Evolutionary conservation across 2,113 vertebrate genomes (phyloP).

Genomic region (Callocephalon fimbriatum): DNA sequence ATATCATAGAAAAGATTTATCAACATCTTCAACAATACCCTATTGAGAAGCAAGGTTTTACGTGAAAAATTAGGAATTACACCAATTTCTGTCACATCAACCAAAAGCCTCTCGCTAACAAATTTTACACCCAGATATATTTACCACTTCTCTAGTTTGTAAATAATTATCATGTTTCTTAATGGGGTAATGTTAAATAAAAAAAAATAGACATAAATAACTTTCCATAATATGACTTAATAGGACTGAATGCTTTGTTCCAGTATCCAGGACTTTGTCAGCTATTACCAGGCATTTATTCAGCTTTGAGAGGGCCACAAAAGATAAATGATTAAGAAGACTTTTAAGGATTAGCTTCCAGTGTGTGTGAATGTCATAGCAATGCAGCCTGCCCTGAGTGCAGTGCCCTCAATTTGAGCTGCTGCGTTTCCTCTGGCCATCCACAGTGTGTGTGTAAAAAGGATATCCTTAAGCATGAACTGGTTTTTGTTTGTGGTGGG

Average conservation of each 20-base stretch:
- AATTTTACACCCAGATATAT: constrained; percentile 8
- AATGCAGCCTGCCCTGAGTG: background rate
- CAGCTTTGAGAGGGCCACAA: background rate
- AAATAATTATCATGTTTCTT: constrained; percentile 11
- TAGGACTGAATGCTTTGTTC: background rate
- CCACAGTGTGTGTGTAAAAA: background rate
- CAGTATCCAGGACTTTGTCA: background rate
- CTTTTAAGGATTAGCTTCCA: background rate
- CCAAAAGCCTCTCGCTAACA: background rate
- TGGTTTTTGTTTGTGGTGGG: background rate
- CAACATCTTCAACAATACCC: background rate
- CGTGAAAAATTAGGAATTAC: constrained; percentile 34
- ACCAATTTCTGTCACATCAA: background rate
- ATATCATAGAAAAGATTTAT: constrained; percentile 41
- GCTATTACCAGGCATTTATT: constrained; percentile 8
- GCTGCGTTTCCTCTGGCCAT: background rate
- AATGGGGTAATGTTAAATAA: background rate
- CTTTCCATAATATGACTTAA: background rate
- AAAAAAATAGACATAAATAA: background rate
- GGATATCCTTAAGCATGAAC: background rate
- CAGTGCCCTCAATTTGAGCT: constrained; percentile 6
- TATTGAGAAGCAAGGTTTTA: background rate
- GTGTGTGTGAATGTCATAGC: background rate
- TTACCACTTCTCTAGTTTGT: constrained; percentile 22
- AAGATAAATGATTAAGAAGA: background rate